Conservation (phyloP, 2,888 invertebrate genomes). For the Dasysyrphus albostriatus region DNA sequence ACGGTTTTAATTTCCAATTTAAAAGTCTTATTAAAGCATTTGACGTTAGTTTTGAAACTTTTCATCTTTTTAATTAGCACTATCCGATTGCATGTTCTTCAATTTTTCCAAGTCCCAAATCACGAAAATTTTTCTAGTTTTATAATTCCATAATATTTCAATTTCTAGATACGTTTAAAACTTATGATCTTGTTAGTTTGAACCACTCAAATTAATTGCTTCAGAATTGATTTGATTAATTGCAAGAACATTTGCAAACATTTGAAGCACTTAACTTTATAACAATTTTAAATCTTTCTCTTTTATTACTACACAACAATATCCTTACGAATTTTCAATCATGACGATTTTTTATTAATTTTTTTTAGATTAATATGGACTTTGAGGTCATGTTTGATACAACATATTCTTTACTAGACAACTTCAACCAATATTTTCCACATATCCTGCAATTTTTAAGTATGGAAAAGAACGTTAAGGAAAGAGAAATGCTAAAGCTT, state of each 20-base stretch:
- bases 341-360: neutral
- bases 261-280: too few species aligned
- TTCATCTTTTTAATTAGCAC: neutral
- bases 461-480: slow-evolving; percentile 2
- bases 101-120: too few species aligned
- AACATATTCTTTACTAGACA: slow-evolving; percentile 3
- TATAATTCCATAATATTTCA: too few species aligned
- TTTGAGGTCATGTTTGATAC: neutral
- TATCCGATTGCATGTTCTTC: too few species aligned
- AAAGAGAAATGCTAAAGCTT: neutral
- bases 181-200: too few species aligned
- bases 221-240: too few species aligned
- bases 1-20: too few species aligned
- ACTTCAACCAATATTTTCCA: slow-evolving; percentile 9
- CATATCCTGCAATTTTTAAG: slow-evolving; percentile 17
- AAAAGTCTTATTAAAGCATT: too few species aligned
- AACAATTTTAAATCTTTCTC: neutral
- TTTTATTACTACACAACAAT: neutral
- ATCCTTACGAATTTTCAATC: neutral
- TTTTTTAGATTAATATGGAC: slow-evolving; percentile 9
- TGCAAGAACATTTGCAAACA: too few species aligned
- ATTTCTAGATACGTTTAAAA: too few species aligned
- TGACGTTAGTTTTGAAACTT: neutral
- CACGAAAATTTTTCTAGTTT: too few species aligned
- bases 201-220: too few species aligned